These are phyloP conservation scores for Nomada hirtipes DNA, from an alignment of 2,888 invertebrate genomes.

Conservation along the genomic window DNA sequence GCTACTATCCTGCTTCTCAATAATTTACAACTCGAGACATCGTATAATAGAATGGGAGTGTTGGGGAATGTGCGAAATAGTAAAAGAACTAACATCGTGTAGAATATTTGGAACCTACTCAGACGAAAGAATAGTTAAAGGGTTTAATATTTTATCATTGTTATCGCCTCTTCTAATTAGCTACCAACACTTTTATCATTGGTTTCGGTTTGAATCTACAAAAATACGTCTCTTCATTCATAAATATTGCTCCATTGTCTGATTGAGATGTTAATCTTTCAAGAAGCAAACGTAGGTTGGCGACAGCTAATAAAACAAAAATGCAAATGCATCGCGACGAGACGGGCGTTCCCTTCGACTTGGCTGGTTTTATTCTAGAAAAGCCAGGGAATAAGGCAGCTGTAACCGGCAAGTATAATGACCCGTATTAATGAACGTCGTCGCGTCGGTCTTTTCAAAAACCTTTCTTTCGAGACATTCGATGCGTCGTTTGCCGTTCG, in stretches of 20 bases:
- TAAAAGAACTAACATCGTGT: neutral
- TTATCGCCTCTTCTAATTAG: too few relatives aligned
- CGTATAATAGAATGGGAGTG: neutral
- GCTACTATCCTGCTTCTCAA: neutral
- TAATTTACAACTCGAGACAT: neutral
- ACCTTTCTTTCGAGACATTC: slow-evolving; percentile 39
- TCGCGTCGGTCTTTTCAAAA: slow-evolving; percentile 44
- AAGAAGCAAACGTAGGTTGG: slow-evolving; percentile 21
- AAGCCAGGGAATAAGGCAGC: slow-evolving; percentile 41
- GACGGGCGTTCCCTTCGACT: slow-evolving; percentile 9
- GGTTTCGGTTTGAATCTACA: neutral
- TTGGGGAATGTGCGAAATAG: neutral
- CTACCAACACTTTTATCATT: too few relatives aligned
- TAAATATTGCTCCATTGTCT: neutral
- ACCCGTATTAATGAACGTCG: slow-evolving; percentile 66
- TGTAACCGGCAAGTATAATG: slow-evolving; percentile 57
- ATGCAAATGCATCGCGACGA: slow-evolving; percentile 16
- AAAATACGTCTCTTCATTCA: neutral
- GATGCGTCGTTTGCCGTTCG: slow-evolving; percentile 48
- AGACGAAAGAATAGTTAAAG: too few relatives aligned
- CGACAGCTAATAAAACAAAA: slow-evolving; percentile 58
- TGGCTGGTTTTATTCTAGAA: slow-evolving; percentile 47
- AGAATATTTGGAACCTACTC: neutral
- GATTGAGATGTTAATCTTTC: slow-evolving; percentile 2
- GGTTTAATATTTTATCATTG: too few relatives aligned